Conservation (phyloP, 2,113 vertebrate species). For the Upupa epops region DNA sequence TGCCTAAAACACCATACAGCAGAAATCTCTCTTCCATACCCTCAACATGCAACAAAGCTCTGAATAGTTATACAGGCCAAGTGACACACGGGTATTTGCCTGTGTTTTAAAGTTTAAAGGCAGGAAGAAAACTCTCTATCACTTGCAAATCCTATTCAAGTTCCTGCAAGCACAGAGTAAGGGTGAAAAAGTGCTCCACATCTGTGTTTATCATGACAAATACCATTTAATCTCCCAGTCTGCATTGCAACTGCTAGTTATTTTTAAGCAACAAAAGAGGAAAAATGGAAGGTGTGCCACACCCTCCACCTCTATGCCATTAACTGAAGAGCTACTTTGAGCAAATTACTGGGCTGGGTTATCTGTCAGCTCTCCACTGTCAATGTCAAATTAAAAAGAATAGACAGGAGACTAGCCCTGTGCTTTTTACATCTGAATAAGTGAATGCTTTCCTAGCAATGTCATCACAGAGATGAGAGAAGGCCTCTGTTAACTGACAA, state of each 20-base stretch:
- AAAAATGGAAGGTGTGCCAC: conserved; percentile 71
- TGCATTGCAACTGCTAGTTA: conserved; percentile 68
- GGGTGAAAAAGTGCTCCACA: conserved; percentile 74
- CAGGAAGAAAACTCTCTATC: neutral
- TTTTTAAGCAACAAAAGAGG: conserved; percentile 61
- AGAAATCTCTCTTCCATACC: neutral
- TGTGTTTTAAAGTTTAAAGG: conserved; percentile 22
- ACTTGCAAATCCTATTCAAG: conserved; percentile 70
- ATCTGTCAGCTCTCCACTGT: conserved; percentile 68
- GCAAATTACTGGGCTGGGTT: conserved; percentile 70
- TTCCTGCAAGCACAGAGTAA: conserved; percentile 74
- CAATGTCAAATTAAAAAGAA: conserved; percentile 47
- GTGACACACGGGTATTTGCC: neutral
- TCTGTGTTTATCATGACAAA: conserved; percentile 77
- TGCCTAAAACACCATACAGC: neutral
- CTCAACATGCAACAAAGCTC: neutral
- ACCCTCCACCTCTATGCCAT: conserved; percentile 38
- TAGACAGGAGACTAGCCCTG: conserved; percentile 45
- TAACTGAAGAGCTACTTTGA: conserved; percentile 76
- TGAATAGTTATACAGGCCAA: conserved; percentile 50
- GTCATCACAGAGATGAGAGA: conserved; percentile 47
- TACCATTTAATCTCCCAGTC: conserved; percentile 69
- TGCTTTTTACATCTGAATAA: conserved; percentile 60
- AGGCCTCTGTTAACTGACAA: conserved; percentile 68
- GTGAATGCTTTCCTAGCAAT: conserved; percentile 68